phyloP scores from a whole-genome alignment of 2,113 vertebrate genomes.

The Tupaia chinensis region DNA sequence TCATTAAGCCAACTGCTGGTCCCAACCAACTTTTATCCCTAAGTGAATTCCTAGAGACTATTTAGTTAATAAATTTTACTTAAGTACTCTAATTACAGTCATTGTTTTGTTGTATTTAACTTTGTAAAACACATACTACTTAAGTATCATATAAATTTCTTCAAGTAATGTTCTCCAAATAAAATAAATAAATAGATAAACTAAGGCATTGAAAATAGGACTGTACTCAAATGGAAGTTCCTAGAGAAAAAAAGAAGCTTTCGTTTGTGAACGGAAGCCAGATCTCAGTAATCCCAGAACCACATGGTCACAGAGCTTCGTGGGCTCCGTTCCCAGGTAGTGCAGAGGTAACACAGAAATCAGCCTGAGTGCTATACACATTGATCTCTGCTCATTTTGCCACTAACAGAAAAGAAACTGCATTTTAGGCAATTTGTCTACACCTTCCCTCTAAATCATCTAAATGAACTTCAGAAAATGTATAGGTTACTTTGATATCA shows the following conservation, averaged over 20 bases:
- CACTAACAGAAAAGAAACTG: constrained; percentile 17
- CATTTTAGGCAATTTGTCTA: neutral
- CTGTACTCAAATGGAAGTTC: neutral
- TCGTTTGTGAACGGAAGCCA: neutral
- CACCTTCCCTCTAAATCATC: neutral
- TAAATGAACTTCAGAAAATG: constrained; percentile 6
- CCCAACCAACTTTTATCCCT: neutral
- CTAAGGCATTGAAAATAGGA: neutral
- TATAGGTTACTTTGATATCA: neutral
- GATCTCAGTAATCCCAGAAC: neutral
- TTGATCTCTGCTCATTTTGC: neutral
- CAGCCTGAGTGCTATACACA: neutral
- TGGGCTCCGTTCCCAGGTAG: neutral
- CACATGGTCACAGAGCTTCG: neutral
- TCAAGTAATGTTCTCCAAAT: constrained; percentile 3
- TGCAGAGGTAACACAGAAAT: constrained; percentile 11
- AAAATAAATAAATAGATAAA: neutral
- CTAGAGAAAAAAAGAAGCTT: neutral
- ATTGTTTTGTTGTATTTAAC: neutral
- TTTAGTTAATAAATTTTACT: constrained; percentile 38
- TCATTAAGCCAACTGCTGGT: no score
- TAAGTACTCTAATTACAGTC: neutral
- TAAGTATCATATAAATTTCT: neutral
- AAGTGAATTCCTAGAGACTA: constrained; percentile 52
- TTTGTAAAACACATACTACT: neutral